Base-by-base conservation (phyloP, 2,888 invertebrate genomes). In the Agrochola lota region DNA sequence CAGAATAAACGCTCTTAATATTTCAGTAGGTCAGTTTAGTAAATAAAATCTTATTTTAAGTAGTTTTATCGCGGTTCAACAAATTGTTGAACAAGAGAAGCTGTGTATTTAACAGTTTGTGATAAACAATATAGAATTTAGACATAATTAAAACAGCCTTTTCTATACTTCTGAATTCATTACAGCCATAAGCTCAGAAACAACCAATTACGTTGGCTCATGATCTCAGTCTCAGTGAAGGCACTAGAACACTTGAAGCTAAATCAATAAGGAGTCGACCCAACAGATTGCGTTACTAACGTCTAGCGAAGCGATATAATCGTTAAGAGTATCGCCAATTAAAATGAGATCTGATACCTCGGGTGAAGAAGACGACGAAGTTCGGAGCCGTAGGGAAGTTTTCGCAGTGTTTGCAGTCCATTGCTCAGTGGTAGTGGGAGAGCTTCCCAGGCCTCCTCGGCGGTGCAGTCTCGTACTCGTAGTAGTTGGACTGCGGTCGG, bases 381-480 rank as follows among this genome's bases (percentile, higher is more conserved):
- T 67, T 71, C 66, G 76, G 49, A 75, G 52, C 43, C 71, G 81
- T 35, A 73, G 60, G 11, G 77, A 55, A 52, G 52, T 62, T 26
- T 79, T 71, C 71, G 63, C 84, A 26, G 62, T 63, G 82, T 77
- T 78, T 26, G 76, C 9, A 17, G 64, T 87, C 70, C 77, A 71
- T 80, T 93, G 91, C 95, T 94, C 91, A 97, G 94, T 96, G 96
- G 91, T 95, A 97, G 85, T 97, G 97, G 43, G 98, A 95, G 7
- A 96, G 94, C 79, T 96, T 96, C 68, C 96, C 96, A 0, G 96
- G 95, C 20, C 95, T 86, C 23, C 96, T 85, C 23, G 95, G 95
- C 57, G 98, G 98, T 55, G 98, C 97, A 86, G 97, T 98, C 93
- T 98, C 98, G 94, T 98, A 98, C 94, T 98, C 98, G 94, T 98